Percentiles rank a stretch among this genome's conserved stretches.
phyloP scores from a whole-genome alignment of 1,140 invertebrate species.

The Wiebesia pumilae region DNA sequence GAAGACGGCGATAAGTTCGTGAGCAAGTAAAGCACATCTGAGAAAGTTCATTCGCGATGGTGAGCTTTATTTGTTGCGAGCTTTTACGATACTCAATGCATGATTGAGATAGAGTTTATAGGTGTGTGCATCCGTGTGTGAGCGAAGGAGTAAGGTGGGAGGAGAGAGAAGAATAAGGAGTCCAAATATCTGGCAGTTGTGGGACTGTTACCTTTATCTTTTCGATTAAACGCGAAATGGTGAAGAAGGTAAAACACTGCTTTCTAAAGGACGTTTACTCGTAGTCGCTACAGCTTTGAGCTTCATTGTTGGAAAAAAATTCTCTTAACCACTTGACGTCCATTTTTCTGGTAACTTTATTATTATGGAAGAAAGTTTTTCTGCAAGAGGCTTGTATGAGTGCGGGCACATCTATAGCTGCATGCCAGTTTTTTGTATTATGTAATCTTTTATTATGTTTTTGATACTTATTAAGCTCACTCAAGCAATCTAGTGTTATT shows the following conservation, averaged over 20 bases:
- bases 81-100: not conserved
- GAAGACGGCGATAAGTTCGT: no score
- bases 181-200: constrained; percentile 1
- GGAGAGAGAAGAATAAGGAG: not conserved
- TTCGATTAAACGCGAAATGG: constrained; percentile 37
- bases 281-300: not conserved
- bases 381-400: not conserved
- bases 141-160: no score
- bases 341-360: constrained; percentile 44
- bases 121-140: no score
- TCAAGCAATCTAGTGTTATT: not conserved
- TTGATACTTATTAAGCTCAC: not conserved
- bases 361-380: constrained; percentile 24
- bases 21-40: not conserved
- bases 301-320: constrained; percentile 36
- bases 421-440: not conserved
- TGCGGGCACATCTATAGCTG: not conserved
- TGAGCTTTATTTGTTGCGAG: constrained; percentile 4
- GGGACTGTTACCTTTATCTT: constrained; percentile 26
- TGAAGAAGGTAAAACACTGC: constrained; percentile 20
- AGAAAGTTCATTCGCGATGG: not conserved
- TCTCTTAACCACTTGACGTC: constrained; percentile 45
- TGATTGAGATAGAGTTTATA: no score
- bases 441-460: not conserved
- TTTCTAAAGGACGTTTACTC: not conserved